Percentiles rank a stretch among this genome's conserved stretches.
Conservation (phyloP, 2,797 vertebrate species). For the Bothrops alternatus region DNA sequence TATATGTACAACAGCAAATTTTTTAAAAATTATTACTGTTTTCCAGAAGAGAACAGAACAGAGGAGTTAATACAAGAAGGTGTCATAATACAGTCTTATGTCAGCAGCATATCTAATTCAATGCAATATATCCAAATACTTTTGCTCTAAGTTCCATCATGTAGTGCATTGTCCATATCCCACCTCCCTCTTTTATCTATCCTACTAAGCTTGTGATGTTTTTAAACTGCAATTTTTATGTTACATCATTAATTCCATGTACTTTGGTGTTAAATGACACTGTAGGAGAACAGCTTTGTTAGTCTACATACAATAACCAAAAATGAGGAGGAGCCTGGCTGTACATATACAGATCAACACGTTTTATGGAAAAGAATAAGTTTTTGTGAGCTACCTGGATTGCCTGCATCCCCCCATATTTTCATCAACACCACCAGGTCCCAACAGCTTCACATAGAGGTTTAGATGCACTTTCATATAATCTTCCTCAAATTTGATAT, state of each 20-base stretch:
- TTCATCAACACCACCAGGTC: neutral
- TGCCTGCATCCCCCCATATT: neutral
- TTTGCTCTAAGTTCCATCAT: neutral
- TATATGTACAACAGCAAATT: neutral
- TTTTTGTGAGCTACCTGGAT: neutral
- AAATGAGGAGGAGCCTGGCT: neutral
- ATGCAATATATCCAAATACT: neutral
- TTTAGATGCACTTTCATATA: neutral
- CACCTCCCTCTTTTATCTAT: neutral
- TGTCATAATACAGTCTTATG: neutral
- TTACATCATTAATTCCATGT: slow-evolving; percentile 3
- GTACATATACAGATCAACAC: neutral
- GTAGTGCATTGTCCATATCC: neutral
- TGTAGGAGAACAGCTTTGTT: neutral
- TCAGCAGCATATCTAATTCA: neutral
- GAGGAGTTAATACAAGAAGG: neutral
- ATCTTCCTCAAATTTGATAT: neutral
- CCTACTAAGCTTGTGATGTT: neutral
- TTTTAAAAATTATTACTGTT: neutral
- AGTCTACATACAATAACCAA: neutral
- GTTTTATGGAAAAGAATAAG: neutral
- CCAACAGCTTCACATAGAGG: neutral
- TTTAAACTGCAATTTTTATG: neutral
- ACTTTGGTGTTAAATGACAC: neutral
- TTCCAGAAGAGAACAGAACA: neutral